Evolutionary conservation across 2,888 invertebrate genomes (phyloP).

Genomic region (Hydriomena furcata): DNA sequence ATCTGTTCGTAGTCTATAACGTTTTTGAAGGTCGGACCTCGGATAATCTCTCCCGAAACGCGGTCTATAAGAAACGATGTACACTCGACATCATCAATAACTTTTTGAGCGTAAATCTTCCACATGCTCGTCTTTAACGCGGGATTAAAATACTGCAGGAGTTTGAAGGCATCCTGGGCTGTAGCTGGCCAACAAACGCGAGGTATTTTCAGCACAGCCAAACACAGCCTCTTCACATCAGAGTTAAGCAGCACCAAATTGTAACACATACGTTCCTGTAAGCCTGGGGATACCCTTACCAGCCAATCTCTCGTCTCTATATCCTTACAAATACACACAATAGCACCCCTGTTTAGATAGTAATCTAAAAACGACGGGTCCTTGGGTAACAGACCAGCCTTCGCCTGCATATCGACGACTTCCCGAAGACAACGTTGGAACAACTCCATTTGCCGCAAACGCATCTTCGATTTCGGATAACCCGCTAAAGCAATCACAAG

Average conservation of each 20-base stretch:
- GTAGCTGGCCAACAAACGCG: conserved; percentile 62
- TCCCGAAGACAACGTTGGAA: conserved; percentile 63
- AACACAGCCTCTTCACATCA: conserved; percentile 64
- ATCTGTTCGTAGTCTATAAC: conserved; percentile 70
- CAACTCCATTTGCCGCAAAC: conserved; percentile 61
- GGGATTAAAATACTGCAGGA: conserved; percentile 74
- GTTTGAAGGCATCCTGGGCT: conserved; percentile 65
- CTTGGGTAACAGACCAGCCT: conserved; percentile 61
- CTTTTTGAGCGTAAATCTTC: conserved; percentile 67
- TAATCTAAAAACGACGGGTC: conserved; percentile 67
- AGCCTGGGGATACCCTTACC: conserved; percentile 62
- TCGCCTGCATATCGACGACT: conserved; percentile 69
- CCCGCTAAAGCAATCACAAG: conserved; percentile 66
- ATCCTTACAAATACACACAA: conserved; percentile 73
- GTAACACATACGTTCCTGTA: conserved; percentile 69
- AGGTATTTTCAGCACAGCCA: conserved; percentile 68
- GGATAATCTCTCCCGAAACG: conserved; percentile 68
- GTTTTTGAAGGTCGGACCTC: conserved; percentile 69
- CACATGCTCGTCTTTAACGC: conserved; percentile 61
- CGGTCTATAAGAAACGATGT: conserved; percentile 69
- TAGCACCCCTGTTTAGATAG: conserved; percentile 69
- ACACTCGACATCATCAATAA: conserved; percentile 51
- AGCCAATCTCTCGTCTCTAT: conserved; percentile 68
- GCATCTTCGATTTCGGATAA: conserved; percentile 71
- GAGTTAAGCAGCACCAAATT: conserved; percentile 63